These are phyloP conservation scores for Tortrix viridana DNA, from an alignment of 2,888 invertebrate species.

Conservation along the genomic window DNA sequence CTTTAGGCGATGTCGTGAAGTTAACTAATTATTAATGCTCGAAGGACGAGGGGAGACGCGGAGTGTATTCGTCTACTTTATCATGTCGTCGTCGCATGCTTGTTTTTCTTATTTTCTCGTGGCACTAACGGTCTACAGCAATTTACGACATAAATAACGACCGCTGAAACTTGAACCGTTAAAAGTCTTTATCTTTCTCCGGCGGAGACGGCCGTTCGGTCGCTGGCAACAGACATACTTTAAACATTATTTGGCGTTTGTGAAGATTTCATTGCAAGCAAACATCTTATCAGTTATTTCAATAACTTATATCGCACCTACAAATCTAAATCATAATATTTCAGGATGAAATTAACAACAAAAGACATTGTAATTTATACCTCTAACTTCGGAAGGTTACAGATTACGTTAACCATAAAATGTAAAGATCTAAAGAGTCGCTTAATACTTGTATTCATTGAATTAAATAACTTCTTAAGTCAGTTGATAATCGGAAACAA, in stretches of 20 bases:
- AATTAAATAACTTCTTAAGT: too few species aligned
- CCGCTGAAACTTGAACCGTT: constrained; percentile 62
- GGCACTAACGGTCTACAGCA: constrained; percentile 61
- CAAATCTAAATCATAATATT: not conserved
- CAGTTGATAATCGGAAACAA: too few species aligned
- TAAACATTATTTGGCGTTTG: constrained; percentile 41
- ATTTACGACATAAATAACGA: constrained; percentile 65
- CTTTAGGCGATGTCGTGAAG: constrained; percentile 65
- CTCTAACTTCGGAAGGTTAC: too few species aligned
- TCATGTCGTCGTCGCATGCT: constrained; percentile 61
- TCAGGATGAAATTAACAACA: too few species aligned
- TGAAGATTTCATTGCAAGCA: constrained; percentile 31
- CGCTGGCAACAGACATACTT: constrained; percentile 36
- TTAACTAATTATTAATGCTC: constrained; percentile 70
- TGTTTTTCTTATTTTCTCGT: constrained; percentile 58
- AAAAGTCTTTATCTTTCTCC: constrained; percentile 59
- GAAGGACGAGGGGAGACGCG: constrained; percentile 54
- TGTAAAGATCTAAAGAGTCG: too few species aligned
- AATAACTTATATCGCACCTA: constrained; percentile 3
- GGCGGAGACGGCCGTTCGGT: constrained; percentile 51
- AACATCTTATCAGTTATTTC: constrained; percentile 30
- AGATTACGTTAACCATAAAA: too few species aligned
- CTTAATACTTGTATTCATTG: too few species aligned
- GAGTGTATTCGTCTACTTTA: constrained; percentile 60
- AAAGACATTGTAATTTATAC: too few species aligned